Conservation (phyloP, 37 sponge, comb jelly and placozoan species). For the Hormiphora californensis region DNA sequence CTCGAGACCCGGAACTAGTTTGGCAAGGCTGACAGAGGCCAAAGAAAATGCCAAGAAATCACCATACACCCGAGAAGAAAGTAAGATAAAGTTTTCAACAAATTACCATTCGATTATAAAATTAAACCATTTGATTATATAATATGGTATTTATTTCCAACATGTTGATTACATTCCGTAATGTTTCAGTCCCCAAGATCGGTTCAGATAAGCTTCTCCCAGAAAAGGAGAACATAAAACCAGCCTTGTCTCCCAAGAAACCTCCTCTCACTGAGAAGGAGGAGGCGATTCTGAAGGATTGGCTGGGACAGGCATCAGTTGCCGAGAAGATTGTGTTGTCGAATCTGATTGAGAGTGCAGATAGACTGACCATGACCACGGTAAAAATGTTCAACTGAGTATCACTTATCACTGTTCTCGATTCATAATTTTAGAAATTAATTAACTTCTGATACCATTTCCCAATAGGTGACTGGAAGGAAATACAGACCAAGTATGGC, state of each 20-base stretch:
- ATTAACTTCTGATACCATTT: no score
- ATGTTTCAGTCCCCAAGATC: no score
- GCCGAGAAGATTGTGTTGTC: conserved; percentile 7
- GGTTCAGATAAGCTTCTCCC: no score
- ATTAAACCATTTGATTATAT: no score
- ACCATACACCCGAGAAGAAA: background rate
- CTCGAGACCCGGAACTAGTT: background rate
- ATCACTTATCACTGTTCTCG: background rate
- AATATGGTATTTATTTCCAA: no score
- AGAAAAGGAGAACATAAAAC: no score
- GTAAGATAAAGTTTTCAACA: no score
- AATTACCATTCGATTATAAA: no score
- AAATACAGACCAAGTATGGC: background rate
- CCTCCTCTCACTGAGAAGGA: background rate
- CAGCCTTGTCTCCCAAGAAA: background rate
- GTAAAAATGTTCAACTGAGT: background rate
- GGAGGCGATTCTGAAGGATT: background rate
- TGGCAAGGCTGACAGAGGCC: background rate
- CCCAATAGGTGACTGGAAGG: conserved; percentile 15
- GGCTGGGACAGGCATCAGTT: background rate
- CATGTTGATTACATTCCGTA: no score
- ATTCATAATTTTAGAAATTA: background rate
- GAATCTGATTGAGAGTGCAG: conserved; percentile 20
- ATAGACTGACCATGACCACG: conserved; percentile 11
- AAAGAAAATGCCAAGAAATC: background rate